phyloP scores from a whole-genome alignment of 2,113 vertebrate genomes.

The Leucopsar rothschildi region DNA sequence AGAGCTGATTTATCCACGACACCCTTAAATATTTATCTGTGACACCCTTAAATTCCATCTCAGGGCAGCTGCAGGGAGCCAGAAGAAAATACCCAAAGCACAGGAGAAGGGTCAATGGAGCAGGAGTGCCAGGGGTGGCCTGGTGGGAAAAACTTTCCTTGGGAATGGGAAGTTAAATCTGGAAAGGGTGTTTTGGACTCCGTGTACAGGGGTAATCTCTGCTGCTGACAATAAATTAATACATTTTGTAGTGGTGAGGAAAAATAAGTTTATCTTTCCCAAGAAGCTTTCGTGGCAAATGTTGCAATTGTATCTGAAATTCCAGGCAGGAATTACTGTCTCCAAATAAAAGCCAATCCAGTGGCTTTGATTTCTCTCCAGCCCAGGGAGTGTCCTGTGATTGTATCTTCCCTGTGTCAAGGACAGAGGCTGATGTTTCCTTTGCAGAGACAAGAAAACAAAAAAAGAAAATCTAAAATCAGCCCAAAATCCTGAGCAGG shows the following conservation, averaged over 20 bases:
- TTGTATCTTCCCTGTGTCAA: not conserved
- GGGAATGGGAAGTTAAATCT: not conserved
- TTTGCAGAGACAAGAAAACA: not conserved
- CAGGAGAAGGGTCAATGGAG: not conserved
- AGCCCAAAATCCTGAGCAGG: not conserved
- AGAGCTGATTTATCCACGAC: not conserved
- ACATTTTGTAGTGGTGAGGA: not conserved
- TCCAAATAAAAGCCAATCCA: not conserved
- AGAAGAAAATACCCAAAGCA: not conserved
- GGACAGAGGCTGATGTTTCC: constrained; percentile 26
- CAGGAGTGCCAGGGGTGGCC: not conserved
- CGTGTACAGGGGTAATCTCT: not conserved
- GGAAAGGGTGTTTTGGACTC: not conserved
- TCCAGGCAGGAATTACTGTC: not conserved
- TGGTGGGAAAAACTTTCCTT: not conserved
- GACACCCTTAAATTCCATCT: not conserved
- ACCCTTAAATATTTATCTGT: not conserved
- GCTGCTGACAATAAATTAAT: not conserved
- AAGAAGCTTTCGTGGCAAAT: not conserved
- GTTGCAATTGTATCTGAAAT: constrained; percentile 46
- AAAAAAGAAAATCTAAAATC: not conserved
- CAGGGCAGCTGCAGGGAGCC: not conserved
- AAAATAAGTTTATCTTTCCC: not conserved
- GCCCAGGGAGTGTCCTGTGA: constrained; percentile 16
- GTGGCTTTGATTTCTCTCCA: not conserved